Evolutionary conservation across 2,113 vertebrate genomes (phyloP).

Genomic region (Xiphophorus maculatus): DNA sequence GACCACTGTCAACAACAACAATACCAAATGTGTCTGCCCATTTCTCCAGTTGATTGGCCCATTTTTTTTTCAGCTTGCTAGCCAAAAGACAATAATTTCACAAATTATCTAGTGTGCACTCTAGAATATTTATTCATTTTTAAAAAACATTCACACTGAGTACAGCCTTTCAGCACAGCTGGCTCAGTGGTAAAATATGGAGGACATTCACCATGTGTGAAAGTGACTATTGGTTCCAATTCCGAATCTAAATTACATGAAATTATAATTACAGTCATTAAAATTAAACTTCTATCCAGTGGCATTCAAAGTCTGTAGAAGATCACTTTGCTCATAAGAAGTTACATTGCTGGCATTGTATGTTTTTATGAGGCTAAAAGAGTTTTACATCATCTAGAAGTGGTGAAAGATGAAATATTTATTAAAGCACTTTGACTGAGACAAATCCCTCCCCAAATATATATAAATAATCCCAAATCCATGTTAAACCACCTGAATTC

Average conservation of each 20-base stretch:
- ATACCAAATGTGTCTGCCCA: neutral
- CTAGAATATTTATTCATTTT: slow-evolving; percentile 15
- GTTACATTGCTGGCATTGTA: too few species aligned
- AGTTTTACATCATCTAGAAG: too few species aligned
- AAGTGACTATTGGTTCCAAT: neutral
- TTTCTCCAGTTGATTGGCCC: neutral
- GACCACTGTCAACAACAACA: neutral
- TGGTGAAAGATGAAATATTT: neutral
- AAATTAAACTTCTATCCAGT: neutral
- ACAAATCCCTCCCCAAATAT: too few species aligned
- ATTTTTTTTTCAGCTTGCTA: neutral
- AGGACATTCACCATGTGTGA: neutral
- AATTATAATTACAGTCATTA: neutral
- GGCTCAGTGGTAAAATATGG: slow-evolving; percentile 12
- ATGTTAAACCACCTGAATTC: too few species aligned
- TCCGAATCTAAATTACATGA: slow-evolving; percentile 11
- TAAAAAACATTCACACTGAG: neutral
- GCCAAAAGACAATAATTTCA: neutral
- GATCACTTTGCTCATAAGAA: neutral
- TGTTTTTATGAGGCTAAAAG: too few species aligned
- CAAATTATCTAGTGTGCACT: neutral
- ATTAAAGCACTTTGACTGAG: too few species aligned
- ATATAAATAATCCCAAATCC: too few species aligned
- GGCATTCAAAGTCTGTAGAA: neutral
- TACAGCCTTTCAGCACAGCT: neutral